Evolutionary conservation across 2,888 invertebrate genomes (phyloP), one percentile per base, ranked within the genome.

Genomic region (Rhogogaster chlorosoma): DNA sequence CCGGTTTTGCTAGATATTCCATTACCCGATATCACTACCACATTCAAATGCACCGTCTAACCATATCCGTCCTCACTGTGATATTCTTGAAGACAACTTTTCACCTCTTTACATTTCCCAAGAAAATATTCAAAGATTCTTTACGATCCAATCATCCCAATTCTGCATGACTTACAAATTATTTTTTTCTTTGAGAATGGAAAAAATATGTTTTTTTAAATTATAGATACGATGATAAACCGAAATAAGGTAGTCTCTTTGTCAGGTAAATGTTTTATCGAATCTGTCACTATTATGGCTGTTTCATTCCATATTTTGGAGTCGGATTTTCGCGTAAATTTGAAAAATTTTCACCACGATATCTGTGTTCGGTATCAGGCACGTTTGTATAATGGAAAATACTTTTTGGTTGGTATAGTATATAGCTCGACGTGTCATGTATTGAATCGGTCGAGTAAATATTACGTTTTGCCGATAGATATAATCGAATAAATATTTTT

Each of bases 401-500:
- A 67, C 29, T 53, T 77, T 29, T 32, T n/a, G 53, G 5, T 53
- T 3, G 29, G 2, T 26, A n/a, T 6, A n/a, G 15, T 26, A 45
- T 32, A 71, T 45, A 32, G 18, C 53, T 6, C 29, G 45, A 53
- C 53, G 32, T 36, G 77, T 53, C 77, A 38, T 29, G 77, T 29
- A 22, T 38, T 61, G 57, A 80, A 61, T 84, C 84, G 38, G 84
- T 84, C 90, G 89, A 90, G 91, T 91, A 92, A 92, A 92, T 92
- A 92, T 91, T 89, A 90, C 86, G 88, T 88, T 86, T 88, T 89
- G 89, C 88, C 88, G 90, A 89, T 90, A 90, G 92, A 89, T 89
- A 89, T 89, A 92, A 93, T 92, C 91, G 93, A 93, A 93, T 93
- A 93, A 93, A 93, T 91, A 92, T 93, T 92, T 92, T 91, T 90